phyloP scores from a whole-genome alignment of 2,888 invertebrate species.

The Laothoe populi region DNA sequence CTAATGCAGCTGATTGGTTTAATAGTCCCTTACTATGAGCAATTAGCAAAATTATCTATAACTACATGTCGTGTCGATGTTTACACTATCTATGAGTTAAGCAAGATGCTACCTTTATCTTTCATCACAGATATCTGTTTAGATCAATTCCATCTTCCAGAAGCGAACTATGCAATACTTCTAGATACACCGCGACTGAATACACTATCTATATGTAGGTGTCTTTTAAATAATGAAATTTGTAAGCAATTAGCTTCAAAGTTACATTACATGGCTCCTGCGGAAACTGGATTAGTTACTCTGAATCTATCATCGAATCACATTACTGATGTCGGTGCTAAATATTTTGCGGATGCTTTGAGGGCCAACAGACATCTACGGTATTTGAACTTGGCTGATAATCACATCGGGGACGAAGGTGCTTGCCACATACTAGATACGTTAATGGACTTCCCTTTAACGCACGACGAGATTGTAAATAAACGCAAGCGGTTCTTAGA shows the following conservation, averaged over 20 bases:
- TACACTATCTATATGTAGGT: constrained; percentile 55
- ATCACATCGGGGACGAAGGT: constrained; percentile 59
- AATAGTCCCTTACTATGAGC: constrained; percentile 43
- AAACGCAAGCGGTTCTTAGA: constrained; percentile 42
- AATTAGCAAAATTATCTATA: constrained; percentile 50
- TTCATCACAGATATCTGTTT: constrained; percentile 57
- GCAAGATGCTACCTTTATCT: constrained; percentile 50
- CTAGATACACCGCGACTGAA: constrained; percentile 45
- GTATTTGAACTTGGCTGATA: constrained; percentile 65
- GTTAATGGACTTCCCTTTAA: constrained; percentile 57
- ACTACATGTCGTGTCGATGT: constrained; percentile 46
- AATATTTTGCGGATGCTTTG: constrained; percentile 53
- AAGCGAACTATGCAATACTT: constrained; percentile 51
- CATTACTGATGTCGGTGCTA: constrained; percentile 65
- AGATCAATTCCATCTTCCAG: constrained; percentile 50
- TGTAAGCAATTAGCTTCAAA: constrained; percentile 51
- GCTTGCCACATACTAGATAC: constrained; percentile 50
- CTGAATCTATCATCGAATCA: constrained; percentile 65
- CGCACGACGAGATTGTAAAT: constrained; percentile 47
- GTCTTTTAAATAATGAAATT: constrained; percentile 54
- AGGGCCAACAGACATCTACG: constrained; percentile 64
- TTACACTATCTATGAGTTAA: constrained; percentile 53
- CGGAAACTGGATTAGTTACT: constrained; percentile 48
- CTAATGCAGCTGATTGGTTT: constrained; percentile 53
- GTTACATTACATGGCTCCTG: constrained; percentile 43